Conservation (phyloP, 2,888 invertebrate genomes). For the Notocelia uddmanniana region DNA sequence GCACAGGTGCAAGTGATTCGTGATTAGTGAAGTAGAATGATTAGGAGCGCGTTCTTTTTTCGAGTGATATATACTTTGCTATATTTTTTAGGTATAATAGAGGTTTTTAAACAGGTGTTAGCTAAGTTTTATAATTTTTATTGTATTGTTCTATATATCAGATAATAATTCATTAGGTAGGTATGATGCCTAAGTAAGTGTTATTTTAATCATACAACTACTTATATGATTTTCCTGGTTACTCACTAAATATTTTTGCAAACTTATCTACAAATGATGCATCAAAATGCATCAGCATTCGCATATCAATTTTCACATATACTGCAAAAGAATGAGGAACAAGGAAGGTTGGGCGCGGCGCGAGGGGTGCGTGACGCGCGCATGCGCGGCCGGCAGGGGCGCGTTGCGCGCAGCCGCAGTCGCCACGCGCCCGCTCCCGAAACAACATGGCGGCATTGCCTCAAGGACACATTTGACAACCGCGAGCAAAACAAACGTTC, state of each 20-base stretch:
- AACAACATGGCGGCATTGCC: conserved; percentile 76
- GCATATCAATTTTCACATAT: conserved; percentile 29
- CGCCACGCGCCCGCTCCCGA: conserved; percentile 81
- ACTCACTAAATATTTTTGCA: neutral
- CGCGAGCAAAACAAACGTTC: conserved; percentile 67
- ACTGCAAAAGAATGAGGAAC: conserved; percentile 50
- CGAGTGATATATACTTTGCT: too few relatives aligned
- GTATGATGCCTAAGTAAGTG: neutral
- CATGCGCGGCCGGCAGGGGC: conserved; percentile 68
- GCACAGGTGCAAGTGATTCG: too few relatives aligned
- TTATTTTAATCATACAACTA: neutral
- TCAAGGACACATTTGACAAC: conserved; percentile 79
- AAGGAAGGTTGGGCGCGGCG: conserved; percentile 57
- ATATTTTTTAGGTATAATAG: too few relatives aligned
- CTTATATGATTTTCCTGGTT: neutral
- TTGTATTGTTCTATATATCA: too few relatives aligned
- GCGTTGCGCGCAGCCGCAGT: conserved; percentile 78
- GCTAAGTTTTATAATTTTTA: too few relatives aligned
- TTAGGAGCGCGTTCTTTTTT: too few relatives aligned
- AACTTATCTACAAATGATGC: neutral
- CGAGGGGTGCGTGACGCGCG: conserved; percentile 74
- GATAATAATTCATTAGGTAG: too few relatives aligned
- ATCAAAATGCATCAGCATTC: conserved; percentile 6
- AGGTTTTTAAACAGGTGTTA: too few relatives aligned
- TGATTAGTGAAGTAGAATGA: too few relatives aligned